Base-by-base conservation (phyloP, 2,888 invertebrate genomes). In the Heteromyza rotundicornis region DNA sequence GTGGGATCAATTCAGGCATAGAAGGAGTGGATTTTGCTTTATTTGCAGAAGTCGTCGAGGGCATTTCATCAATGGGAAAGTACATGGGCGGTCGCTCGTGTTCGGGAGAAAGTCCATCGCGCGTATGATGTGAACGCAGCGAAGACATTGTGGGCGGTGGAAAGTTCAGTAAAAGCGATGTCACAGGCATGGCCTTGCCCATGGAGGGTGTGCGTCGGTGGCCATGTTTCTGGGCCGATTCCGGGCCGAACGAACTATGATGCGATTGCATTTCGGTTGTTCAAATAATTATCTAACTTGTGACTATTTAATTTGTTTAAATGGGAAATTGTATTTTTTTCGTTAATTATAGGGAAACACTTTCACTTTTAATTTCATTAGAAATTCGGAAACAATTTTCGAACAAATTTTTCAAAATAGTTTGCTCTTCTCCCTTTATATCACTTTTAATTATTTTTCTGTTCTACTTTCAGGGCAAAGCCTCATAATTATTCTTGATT, bases 121-220 rank as follows among this genome's bases (percentile, higher is more conserved):
- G 67, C 12, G 64, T 69, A 56, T 66, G 64, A 27, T 27, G 27
- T 5, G 7, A 66, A 59, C 63, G 68, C 57, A 67, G 57, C 2
- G 64, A 57, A 7, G 66, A 58, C 20, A 66, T 62, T 36, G 56
- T 57, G 1, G 69, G 63, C 3, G 71, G 67, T 51, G 79, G 69
- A 24, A 77, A 74, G 64, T 81, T 79, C 5, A 80, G 63, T 0
- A 83, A 68, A n/a, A 83, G 62, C 10, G 81, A 74, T 16, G 83
- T 81, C 1, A 82, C 80, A 1, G 82, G 80, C 80, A 82, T 81
- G 1, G 80, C 77, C 68, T 82, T 82, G 57, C 83, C 82, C 53
- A 80, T 65, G 12, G 82, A 77, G 19, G 79, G 78, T 49, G 76
- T 76, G 2, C 81, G 76, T 8, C 76, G 73, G 68, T 82, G 82